Conservation (phyloP, 2,113 vertebrate genomes). For the Empidonax traillii region DNA sequence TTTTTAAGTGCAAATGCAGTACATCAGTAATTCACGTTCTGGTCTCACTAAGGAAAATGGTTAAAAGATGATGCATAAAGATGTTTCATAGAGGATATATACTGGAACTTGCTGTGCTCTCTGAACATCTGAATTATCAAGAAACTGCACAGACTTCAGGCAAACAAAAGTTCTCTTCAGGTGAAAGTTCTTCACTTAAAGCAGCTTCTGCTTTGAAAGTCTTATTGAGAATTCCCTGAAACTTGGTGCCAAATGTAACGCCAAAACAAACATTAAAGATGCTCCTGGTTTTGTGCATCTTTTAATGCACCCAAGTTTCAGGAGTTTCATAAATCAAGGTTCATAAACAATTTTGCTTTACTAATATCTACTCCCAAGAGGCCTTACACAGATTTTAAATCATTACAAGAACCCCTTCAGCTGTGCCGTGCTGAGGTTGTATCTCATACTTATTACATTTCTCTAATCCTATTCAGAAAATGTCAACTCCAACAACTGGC, state of each 20-base stretch:
- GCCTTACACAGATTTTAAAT: neutral
- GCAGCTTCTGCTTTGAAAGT: neutral
- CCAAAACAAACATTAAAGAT: neutral
- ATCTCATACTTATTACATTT: neutral
- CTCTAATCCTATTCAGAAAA: neutral
- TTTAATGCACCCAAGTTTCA: neutral
- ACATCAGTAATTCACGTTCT: conserved; percentile 11
- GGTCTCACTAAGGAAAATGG: conserved; percentile 7
- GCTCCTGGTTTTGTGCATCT: neutral
- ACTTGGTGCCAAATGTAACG: neutral
- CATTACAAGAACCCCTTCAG: neutral
- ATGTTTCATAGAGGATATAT: neutral
- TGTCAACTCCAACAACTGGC: neutral
- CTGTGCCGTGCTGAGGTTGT: neutral
- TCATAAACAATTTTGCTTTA: neutral
- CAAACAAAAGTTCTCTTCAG: neutral
- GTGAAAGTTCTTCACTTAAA: neutral
- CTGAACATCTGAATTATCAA: neutral
- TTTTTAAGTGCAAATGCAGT: conserved; percentile 54
- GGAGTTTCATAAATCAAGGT: neutral
- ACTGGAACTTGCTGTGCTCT: neutral
- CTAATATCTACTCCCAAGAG: neutral
- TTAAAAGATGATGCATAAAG: neutral
- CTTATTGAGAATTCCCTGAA: neutral
- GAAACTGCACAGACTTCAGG: neutral